Evolutionary conservation across 1,140 invertebrate species (phyloP).

Genomic region (Whitmania pigra): DNA sequence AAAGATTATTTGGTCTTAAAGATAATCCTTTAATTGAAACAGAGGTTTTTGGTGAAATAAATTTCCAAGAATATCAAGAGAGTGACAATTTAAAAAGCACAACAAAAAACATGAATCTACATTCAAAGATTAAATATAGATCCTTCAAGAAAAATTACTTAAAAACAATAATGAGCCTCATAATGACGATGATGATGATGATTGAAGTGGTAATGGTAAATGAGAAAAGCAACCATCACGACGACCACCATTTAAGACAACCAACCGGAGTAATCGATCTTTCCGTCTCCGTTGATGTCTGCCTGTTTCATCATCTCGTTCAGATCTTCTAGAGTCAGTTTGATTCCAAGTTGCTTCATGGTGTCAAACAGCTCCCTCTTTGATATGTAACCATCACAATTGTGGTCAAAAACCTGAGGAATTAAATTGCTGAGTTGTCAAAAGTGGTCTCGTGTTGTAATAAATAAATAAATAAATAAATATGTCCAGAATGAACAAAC

Average conservation of each 20-base stretch:
- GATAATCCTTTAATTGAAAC: too few relatives aligned
- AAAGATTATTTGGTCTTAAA: too few relatives aligned
- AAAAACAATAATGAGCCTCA: neutral
- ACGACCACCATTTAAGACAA: neutral
- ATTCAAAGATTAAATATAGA: conserved; percentile 6
- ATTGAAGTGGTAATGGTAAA: too few relatives aligned
- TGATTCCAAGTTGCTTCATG: conserved; percentile 30
- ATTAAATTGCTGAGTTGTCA: too few relatives aligned
- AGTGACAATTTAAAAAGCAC: neutral
- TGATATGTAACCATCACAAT: conserved; percentile 23
- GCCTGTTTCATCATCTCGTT: conserved; percentile 31
- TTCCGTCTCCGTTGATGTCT: conserved; percentile 32
- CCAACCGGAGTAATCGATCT: conserved; percentile 31
- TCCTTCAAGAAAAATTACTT: neutral
- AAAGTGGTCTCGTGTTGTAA: too few relatives aligned
- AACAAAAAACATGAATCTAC: neutral
- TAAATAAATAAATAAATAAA: too few relatives aligned
- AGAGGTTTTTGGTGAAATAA: too few relatives aligned
- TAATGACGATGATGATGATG: neutral
- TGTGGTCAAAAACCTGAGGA: conserved; percentile 20
- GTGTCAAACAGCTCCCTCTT: conserved; percentile 23
- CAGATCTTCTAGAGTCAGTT: conserved; percentile 30
- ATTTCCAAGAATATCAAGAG: neutral
- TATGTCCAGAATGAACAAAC: too few relatives aligned
- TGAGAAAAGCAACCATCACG: neutral